Evolutionary conservation across 2,797 vertebrate genomes (phyloP), one percentile per base, ranked within the genome.

Genomic region (Hapalemur alaotrensis): DNA sequence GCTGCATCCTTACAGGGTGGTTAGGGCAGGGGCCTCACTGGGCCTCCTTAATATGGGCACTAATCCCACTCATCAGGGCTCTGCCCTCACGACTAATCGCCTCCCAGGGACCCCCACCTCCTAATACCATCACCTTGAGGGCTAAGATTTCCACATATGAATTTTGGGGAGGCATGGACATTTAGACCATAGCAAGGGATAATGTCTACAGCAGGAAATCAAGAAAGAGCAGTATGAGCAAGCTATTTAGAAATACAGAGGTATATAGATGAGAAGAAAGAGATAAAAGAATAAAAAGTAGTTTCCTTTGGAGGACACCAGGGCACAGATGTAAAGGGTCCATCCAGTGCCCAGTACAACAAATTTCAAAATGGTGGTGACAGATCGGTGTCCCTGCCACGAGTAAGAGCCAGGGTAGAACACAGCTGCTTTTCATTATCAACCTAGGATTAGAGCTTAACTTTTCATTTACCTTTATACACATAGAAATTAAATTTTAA

Each of bases 361-460:
- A 57, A 20, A 43, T 61, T 85, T 73, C 67, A n/a, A 28, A 11
- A 1, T 7, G 22, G 12, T 25, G 9, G 35, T 0, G 1, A 5
- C 59, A 8, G 0, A 4, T 35, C 15, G 30, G 32, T 15, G 4
- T 14, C 22, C 32, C 4, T 2, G 1, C n/a, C 8, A 38, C 10
- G 46, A 32, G 4, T 0, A 18, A 38, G 23, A 11, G 38, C 25
- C n/a, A 1, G 14, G 7, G 3, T 1, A 4, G 76, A 5, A 5
- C 80, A 59, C 9, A 38, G 59, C 6, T 35, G 20, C 46, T 48
- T 61, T 86, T 63, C n/a, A 43, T 18, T 13, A 23, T 7, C 17
- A 52, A 38, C 20, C 46, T 23, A 65, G 23, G 9, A 17, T 82
- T 22, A 48, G 4, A 30, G 65, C 12, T 54, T 13, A 32, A 65